These are phyloP conservation scores for Chaetorhynchus papuensis DNA, from an alignment of 2,113 vertebrate genomes.

Conservation along the genomic window DNA sequence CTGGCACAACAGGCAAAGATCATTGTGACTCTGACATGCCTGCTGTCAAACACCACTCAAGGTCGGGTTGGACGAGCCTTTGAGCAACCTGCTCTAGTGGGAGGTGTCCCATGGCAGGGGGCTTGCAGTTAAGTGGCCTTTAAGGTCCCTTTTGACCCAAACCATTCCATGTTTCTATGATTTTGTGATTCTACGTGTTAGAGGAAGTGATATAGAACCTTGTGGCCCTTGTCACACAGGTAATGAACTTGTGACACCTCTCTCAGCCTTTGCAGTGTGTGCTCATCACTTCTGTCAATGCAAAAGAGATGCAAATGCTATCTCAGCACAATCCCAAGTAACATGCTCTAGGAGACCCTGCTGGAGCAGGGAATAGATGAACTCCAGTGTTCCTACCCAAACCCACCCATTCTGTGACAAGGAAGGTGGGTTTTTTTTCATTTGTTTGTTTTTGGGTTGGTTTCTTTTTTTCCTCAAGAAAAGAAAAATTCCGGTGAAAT, in stretches of 20 bases:
- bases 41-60: not conserved
- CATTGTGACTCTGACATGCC: not conserved
- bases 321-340: not conserved
- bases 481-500: not conserved
- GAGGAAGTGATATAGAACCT: fast-evolving
- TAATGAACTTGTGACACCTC: not conserved
- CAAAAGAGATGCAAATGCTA: not conserved
- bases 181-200: not conserved
- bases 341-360: not conserved
- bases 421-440: not conserved
- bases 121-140: not conserved
- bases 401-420: not conserved
- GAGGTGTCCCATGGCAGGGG: not conserved
- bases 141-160: not conserved
- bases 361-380: not conserved
- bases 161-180: not conserved
- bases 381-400: not conserved
- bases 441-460: not conserved
- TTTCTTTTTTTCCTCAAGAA: not conserved
- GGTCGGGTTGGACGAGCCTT: too few species aligned
- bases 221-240: not conserved
- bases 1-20: not conserved
- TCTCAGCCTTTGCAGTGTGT: not conserved
- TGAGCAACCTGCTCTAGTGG: not conserved
- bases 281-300: not conserved